phyloP scores from a whole-genome alignment of 2,888 invertebrate genomes.

The Ornithoptera priamus region DNA sequence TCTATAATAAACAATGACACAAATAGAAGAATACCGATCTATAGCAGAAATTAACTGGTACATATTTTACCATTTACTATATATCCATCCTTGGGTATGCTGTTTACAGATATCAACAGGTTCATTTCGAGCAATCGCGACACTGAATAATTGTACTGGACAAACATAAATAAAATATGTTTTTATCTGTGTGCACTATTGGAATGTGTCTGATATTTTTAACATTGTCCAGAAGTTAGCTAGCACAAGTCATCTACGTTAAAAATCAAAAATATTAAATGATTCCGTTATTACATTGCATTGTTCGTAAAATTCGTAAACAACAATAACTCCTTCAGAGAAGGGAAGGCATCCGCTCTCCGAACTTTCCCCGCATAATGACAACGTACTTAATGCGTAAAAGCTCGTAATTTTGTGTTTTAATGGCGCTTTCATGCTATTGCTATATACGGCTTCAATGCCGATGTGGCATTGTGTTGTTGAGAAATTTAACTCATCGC shows the following conservation, averaged over 20 bases:
- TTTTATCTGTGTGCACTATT: too few species aligned
- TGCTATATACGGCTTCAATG: constrained; percentile 19
- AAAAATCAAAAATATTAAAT: constrained; percentile 4
- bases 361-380: constrained; percentile 27
- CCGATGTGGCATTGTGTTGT: constrained; percentile 16
- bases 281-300: constrained; percentile 7
- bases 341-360: constrained; percentile 14
- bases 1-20: too few species aligned
- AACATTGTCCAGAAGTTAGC: neutral
- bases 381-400: constrained; percentile 27
- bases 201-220: neutral
- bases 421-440: constrained; percentile 24
- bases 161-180: neutral
- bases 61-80: too few species aligned
- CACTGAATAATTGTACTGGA: neutral
- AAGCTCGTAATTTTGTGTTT: constrained; percentile 28
- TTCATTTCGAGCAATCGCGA: too few species aligned
- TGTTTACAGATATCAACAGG: too few species aligned
- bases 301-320: constrained; percentile 22
- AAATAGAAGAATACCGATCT: too few species aligned
- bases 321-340: constrained; percentile 23
- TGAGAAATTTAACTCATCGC: constrained; percentile 22
- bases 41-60: too few species aligned
- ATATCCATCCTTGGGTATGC: too few species aligned
- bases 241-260: neutral